These are phyloP conservation scores for Pyrocoelia pectoralis DNA, from an alignment of 2,888 invertebrate species.

Conservation along the genomic window DNA sequence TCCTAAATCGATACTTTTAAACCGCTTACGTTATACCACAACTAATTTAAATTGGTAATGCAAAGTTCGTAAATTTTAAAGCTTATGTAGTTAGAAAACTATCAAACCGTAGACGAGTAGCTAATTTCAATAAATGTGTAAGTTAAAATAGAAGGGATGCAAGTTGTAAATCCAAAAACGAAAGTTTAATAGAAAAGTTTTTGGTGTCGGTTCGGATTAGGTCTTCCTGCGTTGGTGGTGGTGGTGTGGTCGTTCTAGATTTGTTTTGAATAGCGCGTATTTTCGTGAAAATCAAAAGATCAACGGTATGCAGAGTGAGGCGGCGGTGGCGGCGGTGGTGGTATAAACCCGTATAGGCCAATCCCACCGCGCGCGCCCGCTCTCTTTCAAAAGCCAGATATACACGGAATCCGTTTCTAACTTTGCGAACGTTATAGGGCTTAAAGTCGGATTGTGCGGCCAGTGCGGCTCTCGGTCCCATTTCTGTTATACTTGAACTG, in stretches of 20 bases:
- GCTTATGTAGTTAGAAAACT: background rate
- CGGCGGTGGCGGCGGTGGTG: background rate
- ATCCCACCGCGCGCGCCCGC: too few species aligned
- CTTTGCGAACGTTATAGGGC: conserved; percentile 45
- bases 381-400: conserved; percentile 36
- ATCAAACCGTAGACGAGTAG: background rate
- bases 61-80: background rate
- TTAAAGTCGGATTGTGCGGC: conserved; percentile 43
- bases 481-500: conserved; percentile 36
- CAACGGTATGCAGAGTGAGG: conserved; percentile 43
- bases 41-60: conserved; percentile 12
- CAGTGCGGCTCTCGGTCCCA: conserved; percentile 28
- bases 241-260: conserved; percentile 31
- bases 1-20: conserved; percentile 8
- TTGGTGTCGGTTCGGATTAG: conserved; percentile 29
- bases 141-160: conserved; percentile 3
- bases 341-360: conserved; percentile 26
- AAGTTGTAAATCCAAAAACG: conserved; percentile 32
- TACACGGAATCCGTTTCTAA: conserved; percentile 40
- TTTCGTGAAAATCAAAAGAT: conserved; percentile 40
- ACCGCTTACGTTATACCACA: conserved; percentile 3
- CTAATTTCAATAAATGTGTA: conserved; percentile 9
- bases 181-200: conserved; percentile 46
- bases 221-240: conserved; percentile 35
- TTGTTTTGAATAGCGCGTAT: conserved; percentile 36